Conservation (phyloP, 2,113 vertebrate species). For the Corythaeola cristata region DNA sequence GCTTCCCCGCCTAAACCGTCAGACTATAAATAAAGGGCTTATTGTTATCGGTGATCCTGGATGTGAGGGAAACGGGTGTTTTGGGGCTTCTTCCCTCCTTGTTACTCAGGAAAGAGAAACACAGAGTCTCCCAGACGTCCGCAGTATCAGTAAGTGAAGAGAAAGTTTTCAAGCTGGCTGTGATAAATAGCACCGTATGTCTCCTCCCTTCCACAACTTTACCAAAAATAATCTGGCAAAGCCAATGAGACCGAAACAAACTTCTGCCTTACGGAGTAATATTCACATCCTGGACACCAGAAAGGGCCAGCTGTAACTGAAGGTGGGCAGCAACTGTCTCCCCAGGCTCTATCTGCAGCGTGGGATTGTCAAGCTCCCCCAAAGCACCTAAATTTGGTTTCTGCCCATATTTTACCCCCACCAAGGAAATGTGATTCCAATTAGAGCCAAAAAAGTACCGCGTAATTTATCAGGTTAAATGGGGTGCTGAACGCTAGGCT, state of each 20-base stretch:
- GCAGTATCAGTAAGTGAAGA: neutral
- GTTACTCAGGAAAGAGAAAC: neutral
- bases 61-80: neutral
- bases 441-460: neutral
- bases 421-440: neutral
- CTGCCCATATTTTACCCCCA: neutral
- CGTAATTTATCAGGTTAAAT: neutral
- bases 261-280: fast-evolving
- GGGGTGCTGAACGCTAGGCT: neutral
- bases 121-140: neutral
- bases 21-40: neutral
- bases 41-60: neutral
- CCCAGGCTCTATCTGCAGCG: fast-evolving
- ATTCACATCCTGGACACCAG: neutral
- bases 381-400: neutral
- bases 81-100: neutral
- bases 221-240: neutral
- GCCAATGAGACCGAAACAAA: neutral
- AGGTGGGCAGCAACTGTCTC: neutral
- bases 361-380: neutral
- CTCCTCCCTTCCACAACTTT: neutral
- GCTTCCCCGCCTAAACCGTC: neutral
- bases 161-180: neutral
- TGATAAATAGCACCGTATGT: neutral
- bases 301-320: neutral